phyloP scores from a whole-genome alignment of 2,113 vertebrate genomes.

The Stegostoma tigrinum region DNA sequence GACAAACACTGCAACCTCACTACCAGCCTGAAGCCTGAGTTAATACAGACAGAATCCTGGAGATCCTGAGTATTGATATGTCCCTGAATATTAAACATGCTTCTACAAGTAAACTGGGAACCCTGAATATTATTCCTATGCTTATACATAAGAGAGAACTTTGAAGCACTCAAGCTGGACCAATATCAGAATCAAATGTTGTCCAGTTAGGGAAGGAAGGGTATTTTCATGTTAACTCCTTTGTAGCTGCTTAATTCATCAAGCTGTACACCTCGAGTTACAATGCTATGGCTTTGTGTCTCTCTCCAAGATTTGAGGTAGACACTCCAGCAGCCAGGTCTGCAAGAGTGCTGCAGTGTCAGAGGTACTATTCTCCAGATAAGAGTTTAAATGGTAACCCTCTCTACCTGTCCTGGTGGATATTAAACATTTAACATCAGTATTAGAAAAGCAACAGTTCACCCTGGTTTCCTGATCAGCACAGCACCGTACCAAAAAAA shows the following conservation, averaged over 20 bases:
- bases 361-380: neutral
- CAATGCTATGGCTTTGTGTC: neutral
- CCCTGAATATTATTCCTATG: neutral
- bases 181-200: neutral
- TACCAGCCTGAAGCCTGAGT: conserved; percentile 25
- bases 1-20: conserved; percentile 30
- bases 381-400: no score
- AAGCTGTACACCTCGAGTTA: neutral
- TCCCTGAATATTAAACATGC: neutral
- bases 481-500: neutral
- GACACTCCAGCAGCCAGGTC: neutral
- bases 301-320: neutral
- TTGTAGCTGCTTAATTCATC: neutral
- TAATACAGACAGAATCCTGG: conserved; percentile 28
- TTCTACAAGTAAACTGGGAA: neutral
- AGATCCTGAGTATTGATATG: neutral
- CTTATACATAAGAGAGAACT: neutral
- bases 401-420: neutral
- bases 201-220: neutral
- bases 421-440: neutral
- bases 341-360: neutral
- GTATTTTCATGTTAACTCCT: neutral
- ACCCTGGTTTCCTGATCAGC: neutral
- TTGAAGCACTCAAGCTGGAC: neutral
- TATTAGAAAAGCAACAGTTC: neutral